phyloP scores from a whole-genome alignment of 2,888 invertebrate species.

The Drosophila anomelani region DNA sequence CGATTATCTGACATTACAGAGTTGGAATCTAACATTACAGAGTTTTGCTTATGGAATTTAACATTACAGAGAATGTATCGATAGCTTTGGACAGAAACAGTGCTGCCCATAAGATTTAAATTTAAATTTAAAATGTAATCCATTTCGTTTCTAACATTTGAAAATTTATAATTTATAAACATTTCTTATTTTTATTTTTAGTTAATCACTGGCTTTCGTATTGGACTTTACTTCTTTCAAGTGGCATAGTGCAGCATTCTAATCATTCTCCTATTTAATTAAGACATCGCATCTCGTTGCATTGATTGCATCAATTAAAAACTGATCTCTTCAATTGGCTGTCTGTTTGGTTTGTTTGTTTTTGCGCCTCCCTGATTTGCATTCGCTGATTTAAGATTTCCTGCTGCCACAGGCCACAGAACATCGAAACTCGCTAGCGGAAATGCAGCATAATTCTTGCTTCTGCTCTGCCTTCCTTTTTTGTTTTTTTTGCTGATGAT shows the following conservation, averaged over 20 bases:
- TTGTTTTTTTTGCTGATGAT: conserved; percentile 73
- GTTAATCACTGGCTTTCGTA: too few relatives aligned
- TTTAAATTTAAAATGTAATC: background rate
- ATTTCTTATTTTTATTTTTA: background rate
- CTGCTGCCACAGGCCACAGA: conserved; percentile 51
- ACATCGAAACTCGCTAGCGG: conserved; percentile 55
- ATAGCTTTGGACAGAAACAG: background rate
- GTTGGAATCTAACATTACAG: too few relatives aligned
- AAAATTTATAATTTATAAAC: too few relatives aligned
- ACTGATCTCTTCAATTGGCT: conserved; percentile 70
- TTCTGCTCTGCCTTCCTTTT: conserved; percentile 36
- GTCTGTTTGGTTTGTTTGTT: conserved; percentile 43
- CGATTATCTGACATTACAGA: too few relatives aligned
- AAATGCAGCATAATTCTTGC: conserved; percentile 76
- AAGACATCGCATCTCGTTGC: conserved; percentile 40
- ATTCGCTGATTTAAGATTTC: conserved; percentile 79
- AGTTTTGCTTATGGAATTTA: too few relatives aligned
- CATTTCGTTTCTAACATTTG: too few relatives aligned
- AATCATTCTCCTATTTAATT: conserved; percentile 10
- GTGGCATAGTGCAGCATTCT: background rate
- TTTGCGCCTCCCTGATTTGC: conserved; percentile 61
- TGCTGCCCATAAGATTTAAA: conserved; percentile 19
- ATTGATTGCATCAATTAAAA: conserved; percentile 75
- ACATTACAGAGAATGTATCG: background rate
- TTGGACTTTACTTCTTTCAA: too few relatives aligned